Base-by-base conservation (phyloP, 1,140 invertebrate genomes). In the Sipha flava region DNA sequence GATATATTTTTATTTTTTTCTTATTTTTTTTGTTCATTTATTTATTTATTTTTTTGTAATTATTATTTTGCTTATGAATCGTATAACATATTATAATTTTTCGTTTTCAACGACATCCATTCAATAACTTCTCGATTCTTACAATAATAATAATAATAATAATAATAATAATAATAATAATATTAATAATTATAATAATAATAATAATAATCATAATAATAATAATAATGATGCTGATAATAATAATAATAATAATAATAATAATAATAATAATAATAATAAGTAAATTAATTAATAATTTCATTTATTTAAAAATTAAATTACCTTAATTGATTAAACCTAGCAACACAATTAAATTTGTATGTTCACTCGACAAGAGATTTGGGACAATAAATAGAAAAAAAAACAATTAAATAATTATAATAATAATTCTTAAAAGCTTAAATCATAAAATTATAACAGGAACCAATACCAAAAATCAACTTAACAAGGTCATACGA, bases 381-480 rank as follows among this genome's bases (percentile, higher is more conserved):
- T 54, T 45, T 29, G 23, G 52, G 23, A 40, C 5, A 26, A 57
- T 59, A 54, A 57, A 52, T n/a, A 21, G 40, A 66, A 52, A 21
- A 52, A 49, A 73, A 77, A 57, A 77, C 23, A 77, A 59, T 72
- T 49, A 31, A 72, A 72, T 72, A 31, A 70, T 73, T 5, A 34
- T 72, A 21, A 54, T 57, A 57, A 57, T 77, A 77, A 45, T 29
- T 47, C 43, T 47, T 66, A 75, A 75, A 34, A 75, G 29, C n/a
- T 37, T 77, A 77, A 77, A 77, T 77, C 34, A 77, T 77, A 77
- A 77, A 77, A 77, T 77, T 40, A 77, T 77, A 77, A 77, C 73
- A 77, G 73, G 73, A 77, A 77, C 73, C 73, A 77, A 77, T 77
- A 77, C 73, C 73, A 77, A 77, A 77, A 77, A 77, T 77, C 73